Conservation (phyloP, 2,113 vertebrate species). For the Oreochromis aureus region DNA sequence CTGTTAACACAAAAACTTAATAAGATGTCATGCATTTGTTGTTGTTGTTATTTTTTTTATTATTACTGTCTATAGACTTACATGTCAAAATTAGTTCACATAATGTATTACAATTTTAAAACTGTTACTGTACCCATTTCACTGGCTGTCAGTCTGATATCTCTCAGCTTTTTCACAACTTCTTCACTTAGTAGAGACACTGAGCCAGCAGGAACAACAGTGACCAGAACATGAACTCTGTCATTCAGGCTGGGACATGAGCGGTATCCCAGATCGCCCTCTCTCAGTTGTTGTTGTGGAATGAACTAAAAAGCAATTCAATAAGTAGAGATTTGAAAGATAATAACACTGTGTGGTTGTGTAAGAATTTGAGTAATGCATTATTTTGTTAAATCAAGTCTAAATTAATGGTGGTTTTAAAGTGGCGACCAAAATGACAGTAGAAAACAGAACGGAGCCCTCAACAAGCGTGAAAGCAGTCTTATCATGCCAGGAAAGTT, state of each 20-base stretch:
- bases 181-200: rapidly evolving
- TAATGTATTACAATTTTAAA: neutral
- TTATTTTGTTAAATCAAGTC: neutral
- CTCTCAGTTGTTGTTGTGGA: neutral
- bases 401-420: neutral
- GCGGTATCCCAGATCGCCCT: neutral
- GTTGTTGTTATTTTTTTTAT: neutral
- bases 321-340: neutral
- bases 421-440: too few species aligned
- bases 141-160: neutral
- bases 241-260: neutral
- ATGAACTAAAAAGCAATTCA: conserved; percentile 4
- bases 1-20: neutral
- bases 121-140: neutral
- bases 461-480: too few species aligned
- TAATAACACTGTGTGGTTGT: neutral
- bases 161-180: neutral
- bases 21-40: neutral
- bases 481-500: too few species aligned
- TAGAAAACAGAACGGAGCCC: too few species aligned
- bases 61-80: neutral
- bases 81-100: neutral
- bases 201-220: neutral
- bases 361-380: neutral
- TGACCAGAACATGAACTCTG: conserved; percentile 19